A percentile compares a stretch with the other conserved stretches of the same genome.
Conservation (phyloP, 2,113 vertebrate genomes). For the Coturnix japonica region DNA sequence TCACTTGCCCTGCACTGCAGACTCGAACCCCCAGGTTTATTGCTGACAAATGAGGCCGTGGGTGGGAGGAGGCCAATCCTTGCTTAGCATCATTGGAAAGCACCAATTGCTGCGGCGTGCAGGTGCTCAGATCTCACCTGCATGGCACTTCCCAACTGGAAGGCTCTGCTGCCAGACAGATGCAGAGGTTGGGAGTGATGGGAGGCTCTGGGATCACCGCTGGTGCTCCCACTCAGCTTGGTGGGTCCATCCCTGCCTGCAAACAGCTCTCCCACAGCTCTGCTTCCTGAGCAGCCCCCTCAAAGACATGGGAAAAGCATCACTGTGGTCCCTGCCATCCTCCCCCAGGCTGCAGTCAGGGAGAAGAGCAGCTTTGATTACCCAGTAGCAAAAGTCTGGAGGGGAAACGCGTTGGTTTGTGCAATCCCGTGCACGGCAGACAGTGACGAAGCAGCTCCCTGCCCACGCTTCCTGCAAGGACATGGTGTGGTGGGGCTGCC, state of each 20-base stretch:
- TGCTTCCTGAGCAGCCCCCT: background rate
- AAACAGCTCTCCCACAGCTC: background rate
- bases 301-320: background rate
- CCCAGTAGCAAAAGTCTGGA: accelerated
- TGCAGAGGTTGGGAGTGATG: background rate
- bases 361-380: background rate
- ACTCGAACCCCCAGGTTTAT: background rate
- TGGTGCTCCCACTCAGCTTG: accelerated
- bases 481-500: background rate
- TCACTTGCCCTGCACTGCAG: accelerated
- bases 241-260: background rate
- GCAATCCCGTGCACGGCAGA: background rate
- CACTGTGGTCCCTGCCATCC: background rate
- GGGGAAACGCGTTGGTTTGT: background rate
- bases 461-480: background rate
- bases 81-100: background rate
- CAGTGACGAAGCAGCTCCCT: background rate
- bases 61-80: background rate
- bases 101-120: accelerated
- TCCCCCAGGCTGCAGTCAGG: accelerated
- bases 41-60: accelerated
- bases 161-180: background rate
- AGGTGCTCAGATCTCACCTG: background rate
- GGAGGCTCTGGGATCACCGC: background rate
- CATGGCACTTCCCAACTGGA: background rate